These are phyloP conservation scores for Chymomyza amoena DNA, from an alignment of 2,888 invertebrate genomes.

Conservation along the genomic window DNA sequence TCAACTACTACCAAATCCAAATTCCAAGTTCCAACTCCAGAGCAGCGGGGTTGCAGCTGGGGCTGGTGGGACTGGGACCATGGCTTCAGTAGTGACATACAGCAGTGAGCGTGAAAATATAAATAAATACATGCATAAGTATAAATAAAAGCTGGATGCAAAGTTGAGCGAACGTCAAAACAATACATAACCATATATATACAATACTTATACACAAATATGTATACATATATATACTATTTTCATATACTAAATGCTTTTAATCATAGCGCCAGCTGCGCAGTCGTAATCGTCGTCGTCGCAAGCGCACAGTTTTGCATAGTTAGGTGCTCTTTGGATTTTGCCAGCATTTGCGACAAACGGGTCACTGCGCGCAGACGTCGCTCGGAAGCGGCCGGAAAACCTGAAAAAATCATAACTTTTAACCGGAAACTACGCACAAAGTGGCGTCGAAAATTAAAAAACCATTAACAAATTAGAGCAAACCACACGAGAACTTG, in stretches of 20 bases:
- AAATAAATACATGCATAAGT: slow-evolving; percentile 50
- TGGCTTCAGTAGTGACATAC: slow-evolving; percentile 46
- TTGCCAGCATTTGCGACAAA: slow-evolving; percentile 74
- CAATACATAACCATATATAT: slow-evolving; percentile 19
- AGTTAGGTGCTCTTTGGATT: slow-evolving; percentile 32
- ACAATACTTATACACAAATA: slow-evolving; percentile 19
- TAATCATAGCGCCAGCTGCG: slow-evolving; percentile 37
- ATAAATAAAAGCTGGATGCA: slow-evolving; percentile 44
- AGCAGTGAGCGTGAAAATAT: slow-evolving; percentile 60
- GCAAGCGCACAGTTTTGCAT: slow-evolving; percentile 49
- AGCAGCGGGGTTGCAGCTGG: not conserved
- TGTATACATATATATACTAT: not conserved
- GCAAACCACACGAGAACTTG: slow-evolving; percentile 6
- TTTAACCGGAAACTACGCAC: not conserved
- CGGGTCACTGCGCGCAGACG: slow-evolving; percentile 71
- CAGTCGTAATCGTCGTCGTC: slow-evolving; percentile 20
- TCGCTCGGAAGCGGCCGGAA: slow-evolving; percentile 50
- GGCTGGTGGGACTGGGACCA: slow-evolving; percentile 17
- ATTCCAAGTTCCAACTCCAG: not conserved
- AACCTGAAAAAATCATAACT: slow-evolving; percentile 46
- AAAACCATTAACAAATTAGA: slow-evolving; percentile 49
- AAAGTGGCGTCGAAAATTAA: slow-evolving; percentile 39
- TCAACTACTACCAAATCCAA: not conserved
- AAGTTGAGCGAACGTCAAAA: slow-evolving; percentile 56
- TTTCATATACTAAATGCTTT: slow-evolving; percentile 6